phyloP scores from a whole-genome alignment of 1,140 invertebrate genomes.

The Caenorhabditis remanei region DNA sequence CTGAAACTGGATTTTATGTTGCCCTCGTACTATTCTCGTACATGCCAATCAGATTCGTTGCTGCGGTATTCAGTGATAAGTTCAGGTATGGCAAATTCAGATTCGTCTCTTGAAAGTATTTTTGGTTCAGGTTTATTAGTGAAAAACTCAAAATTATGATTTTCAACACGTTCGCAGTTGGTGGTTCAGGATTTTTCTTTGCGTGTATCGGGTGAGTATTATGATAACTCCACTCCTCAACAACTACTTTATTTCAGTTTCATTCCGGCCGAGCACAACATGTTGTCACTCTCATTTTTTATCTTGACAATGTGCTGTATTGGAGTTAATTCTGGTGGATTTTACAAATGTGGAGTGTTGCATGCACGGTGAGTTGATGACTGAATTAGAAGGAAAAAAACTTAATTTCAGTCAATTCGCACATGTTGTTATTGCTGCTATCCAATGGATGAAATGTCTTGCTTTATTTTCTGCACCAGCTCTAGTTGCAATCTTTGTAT shows the following conservation, averaged over 20 bases:
- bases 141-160: conserved; percentile 71
- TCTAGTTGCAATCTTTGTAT: conserved; percentile 41
- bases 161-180: conserved; percentile 71
- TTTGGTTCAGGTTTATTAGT: conserved; percentile 38
- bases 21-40: conserved; percentile 35
- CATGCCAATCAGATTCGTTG: conserved; percentile 49
- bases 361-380: not conserved
- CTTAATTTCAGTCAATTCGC: conserved; percentile 58
- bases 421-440: conserved; percentile 57
- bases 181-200: conserved; percentile 67
- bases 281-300: conserved; percentile 61
- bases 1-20: conserved; percentile 40
- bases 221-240: not conserved
- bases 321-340: conserved; percentile 60
- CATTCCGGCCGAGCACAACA: conserved; percentile 65
- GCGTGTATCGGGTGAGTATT: conserved; percentile 11
- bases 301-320: conserved; percentile 68
- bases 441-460: conserved; percentile 63
- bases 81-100: conserved; percentile 16
- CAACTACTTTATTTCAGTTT: conserved; percentile 64
- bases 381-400: not conserved
- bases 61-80: conserved; percentile 53
- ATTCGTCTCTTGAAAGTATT: not conserved
- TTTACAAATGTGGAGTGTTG: conserved; percentile 58
- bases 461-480: conserved; percentile 56